Evolutionary conservation across 1,140 invertebrate species (phyloP).

Genomic region (Belonocnema kinseyi): DNA sequence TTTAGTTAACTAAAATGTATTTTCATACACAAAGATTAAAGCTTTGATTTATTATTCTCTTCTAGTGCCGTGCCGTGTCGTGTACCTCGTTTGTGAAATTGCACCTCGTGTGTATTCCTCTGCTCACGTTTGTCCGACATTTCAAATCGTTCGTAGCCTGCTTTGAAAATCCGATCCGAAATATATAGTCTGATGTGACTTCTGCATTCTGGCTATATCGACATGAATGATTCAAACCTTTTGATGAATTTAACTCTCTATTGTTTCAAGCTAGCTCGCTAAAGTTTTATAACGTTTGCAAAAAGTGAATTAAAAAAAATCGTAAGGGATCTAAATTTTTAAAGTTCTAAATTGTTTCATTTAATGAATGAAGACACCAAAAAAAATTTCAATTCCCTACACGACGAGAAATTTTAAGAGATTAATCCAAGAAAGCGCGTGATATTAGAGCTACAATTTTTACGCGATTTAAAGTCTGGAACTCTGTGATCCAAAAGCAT

Average conservation of each 20-base stretch:
- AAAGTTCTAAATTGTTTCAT: too few relatives aligned
- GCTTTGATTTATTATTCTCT: constrained; percentile 28
- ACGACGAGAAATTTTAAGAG: too few relatives aligned
- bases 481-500: too few relatives aligned
- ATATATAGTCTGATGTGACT: neutral
- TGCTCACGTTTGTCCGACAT: neutral
- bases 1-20: constrained; percentile 8
- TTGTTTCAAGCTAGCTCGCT: too few relatives aligned
- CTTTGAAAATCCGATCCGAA: constrained; percentile 4
- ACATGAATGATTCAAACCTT: neutral
- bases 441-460: too few relatives aligned
- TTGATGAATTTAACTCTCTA: neutral
- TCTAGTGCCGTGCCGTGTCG: constrained; percentile 17
- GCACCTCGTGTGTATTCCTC: constrained; percentile 6
- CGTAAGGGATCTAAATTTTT: too few relatives aligned
- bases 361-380: too few relatives aligned
- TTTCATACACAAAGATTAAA: constrained; percentile 13
- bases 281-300: too few relatives aligned
- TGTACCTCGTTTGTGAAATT: constrained; percentile 26
- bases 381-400: too few relatives aligned
- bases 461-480: too few relatives aligned
- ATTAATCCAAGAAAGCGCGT: too few relatives aligned
- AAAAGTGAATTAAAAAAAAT: too few relatives aligned
- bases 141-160: neutral
- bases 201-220: neutral